A percentile compares a stretch with the other conserved stretches of the same genome.
These are phyloP conservation scores for Synergus umbraculus DNA, from an alignment of 2,888 invertebrate species.

Conservation along the genomic window DNA sequence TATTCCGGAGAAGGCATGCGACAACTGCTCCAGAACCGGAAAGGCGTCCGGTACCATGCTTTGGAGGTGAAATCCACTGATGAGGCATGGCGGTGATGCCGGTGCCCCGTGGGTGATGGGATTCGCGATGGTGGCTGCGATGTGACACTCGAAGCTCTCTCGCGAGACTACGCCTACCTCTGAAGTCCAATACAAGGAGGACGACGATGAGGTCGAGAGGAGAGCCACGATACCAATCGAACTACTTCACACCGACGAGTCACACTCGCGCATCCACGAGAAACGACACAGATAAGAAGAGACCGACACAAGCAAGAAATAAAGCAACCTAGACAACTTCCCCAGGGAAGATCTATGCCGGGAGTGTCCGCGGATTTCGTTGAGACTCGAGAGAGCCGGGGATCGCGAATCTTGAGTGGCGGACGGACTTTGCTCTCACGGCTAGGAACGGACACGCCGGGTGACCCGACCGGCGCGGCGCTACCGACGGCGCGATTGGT, in stretches of 20 bases:
- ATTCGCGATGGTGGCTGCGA: neutral
- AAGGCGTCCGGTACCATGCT: constrained; percentile 14
- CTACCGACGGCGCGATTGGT: constrained; percentile 66
- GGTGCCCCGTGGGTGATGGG: neutral
- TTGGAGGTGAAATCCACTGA: constrained; percentile 17
- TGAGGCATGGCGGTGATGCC: constrained; percentile 31
- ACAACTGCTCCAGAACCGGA: constrained; percentile 14
- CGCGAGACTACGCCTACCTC: constrained; percentile 46
- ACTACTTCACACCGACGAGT: constrained; percentile 12
- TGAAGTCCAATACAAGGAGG: constrained; percentile 21
- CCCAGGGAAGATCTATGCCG: neutral
- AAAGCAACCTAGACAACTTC: neutral
- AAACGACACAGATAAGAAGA: neutral
- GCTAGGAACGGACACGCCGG: constrained; percentile 61
- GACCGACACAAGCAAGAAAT: neutral
- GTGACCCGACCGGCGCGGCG: constrained; percentile 69
- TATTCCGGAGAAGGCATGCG: constrained; percentile 20
- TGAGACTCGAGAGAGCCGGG: neutral
- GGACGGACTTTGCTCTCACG: constrained; percentile 42
- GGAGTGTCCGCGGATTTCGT: constrained; percentile 4
- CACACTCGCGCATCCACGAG: neutral
- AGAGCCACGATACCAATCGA: constrained; percentile 19
- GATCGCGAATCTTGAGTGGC: constrained; percentile 31
- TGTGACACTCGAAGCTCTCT: neutral
- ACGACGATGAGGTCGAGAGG: constrained; percentile 21